A percentile compares a stretch with the other conserved stretches of the same genome.
phyloP scores from a whole-genome alignment of 1,140 invertebrate genomes.

The Drosophila littoralis region DNA sequence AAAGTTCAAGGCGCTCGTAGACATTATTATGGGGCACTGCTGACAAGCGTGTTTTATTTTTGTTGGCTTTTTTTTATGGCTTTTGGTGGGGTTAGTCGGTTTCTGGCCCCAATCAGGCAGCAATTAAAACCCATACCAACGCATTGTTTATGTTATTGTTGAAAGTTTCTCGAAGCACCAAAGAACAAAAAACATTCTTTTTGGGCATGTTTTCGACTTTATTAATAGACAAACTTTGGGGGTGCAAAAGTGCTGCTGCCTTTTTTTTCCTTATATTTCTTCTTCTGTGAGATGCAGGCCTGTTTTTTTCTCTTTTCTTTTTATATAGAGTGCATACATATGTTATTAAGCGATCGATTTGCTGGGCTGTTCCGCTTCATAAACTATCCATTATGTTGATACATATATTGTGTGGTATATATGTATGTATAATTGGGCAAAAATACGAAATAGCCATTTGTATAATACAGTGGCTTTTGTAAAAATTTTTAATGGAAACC shows the following conservation, averaged over 20 bases:
- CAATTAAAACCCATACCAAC: conserved; percentile 50
- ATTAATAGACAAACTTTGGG: conserved; percentile 66
- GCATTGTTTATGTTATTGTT: conserved; percentile 72
- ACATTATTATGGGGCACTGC: conserved; percentile 4
- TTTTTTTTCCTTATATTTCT: conserved; percentile 19
- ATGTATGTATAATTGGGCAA: neutral
- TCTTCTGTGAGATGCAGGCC: neutral
- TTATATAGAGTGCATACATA: neutral
- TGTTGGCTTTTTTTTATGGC: conserved; percentile 65
- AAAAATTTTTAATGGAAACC: too few species aligned
- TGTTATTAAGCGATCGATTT: conserved; percentile 1
- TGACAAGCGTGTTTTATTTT: conserved; percentile 73
- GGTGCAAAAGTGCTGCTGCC: conserved; percentile 7
- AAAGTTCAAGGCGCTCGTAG: conserved; percentile 78
- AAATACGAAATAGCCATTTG: too few species aligned
- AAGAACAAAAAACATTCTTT: conserved; percentile 42
- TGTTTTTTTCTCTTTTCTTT: neutral
- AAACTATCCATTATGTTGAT: neutral
- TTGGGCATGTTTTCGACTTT: conserved; percentile 34
- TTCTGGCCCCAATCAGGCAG: conserved; percentile 55
- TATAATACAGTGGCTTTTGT: too few species aligned
- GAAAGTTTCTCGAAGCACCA: conserved; percentile 61
- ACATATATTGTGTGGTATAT: neutral
- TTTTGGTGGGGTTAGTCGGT: conserved; percentile 6
- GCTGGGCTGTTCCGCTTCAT: neutral